A percentile compares a stretch with the other conserved stretches of the same genome.
These are phyloP conservation scores for Homarus gammarus DNA, from an alignment of 2,888 invertebrate species.

Conservation along the genomic window DNA sequence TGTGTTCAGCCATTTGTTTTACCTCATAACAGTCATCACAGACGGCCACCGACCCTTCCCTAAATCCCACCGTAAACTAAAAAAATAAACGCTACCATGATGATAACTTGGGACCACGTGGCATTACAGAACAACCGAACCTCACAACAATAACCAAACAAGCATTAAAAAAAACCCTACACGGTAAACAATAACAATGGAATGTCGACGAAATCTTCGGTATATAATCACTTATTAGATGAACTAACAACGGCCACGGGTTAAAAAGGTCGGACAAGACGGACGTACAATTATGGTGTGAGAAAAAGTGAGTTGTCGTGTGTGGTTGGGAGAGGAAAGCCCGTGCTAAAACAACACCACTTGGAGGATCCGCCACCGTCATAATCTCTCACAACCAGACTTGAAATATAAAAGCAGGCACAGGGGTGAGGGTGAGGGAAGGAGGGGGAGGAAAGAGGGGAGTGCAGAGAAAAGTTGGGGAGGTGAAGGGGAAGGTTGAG, in stretches of 20 bases:
- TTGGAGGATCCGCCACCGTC: slow-evolving; percentile 46
- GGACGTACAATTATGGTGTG: neutral
- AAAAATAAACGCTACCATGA: too few relatives aligned
- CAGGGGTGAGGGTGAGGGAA: slow-evolving; percentile 63
- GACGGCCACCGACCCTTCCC: neutral
- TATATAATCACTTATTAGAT: too few relatives aligned
- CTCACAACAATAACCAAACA: too few relatives aligned
- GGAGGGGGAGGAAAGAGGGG: slow-evolving; percentile 65
- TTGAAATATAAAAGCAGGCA: slow-evolving; percentile 70
- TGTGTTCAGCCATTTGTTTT: neutral
- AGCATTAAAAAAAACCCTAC: too few relatives aligned
- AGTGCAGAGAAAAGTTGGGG: slow-evolving; percentile 67
- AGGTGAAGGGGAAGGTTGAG: slow-evolving; percentile 65
- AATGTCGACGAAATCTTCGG: too few relatives aligned
- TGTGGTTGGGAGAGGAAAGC: slow-evolving; percentile 5
- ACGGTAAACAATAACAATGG: too few relatives aligned
- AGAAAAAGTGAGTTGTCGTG: slow-evolving; percentile 1
- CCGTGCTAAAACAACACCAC: slow-evolving; percentile 23
- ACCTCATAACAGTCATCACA: neutral
- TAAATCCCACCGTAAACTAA: neutral
- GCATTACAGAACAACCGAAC: too few relatives aligned
- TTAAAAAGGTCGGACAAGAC: neutral
- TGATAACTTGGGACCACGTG: too few relatives aligned
- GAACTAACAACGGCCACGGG: too few relatives aligned
- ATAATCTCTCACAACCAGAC: slow-evolving; percentile 69